Evolutionary conservation across 1,140 invertebrate species (phyloP).

Genomic region (Zaprionus ghesquierei): DNA sequence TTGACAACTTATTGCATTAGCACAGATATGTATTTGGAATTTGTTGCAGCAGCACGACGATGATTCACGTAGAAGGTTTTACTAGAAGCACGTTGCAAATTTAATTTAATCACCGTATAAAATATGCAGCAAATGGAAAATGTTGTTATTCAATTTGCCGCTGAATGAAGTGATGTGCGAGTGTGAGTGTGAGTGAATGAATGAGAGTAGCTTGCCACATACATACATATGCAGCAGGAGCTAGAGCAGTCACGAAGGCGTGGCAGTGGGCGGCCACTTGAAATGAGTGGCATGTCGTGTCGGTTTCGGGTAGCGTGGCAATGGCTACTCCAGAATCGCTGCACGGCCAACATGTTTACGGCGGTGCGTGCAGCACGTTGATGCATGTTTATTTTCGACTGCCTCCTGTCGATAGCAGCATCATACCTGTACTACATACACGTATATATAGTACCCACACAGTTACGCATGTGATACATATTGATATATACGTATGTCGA

Average conservation of each 20-base stretch:
- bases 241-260: not conserved
- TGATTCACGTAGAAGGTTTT: conserved; percentile 12
- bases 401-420: conserved; percentile 43
- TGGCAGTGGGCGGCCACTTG: conserved; percentile 38
- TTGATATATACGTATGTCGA: not conserved
- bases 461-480: not conserved
- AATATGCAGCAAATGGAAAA: conserved; percentile 69
- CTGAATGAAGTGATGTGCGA: conserved; percentile 64
- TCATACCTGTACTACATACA: conserved; percentile 17
- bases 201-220: not conserved
- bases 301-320: conserved; percentile 51
- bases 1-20: conserved; percentile 46
- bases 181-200: conserved; percentile 4
- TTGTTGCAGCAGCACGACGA: conserved; percentile 11
- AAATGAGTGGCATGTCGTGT: conserved; percentile 67
- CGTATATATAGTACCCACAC: not conserved
- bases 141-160: conserved; percentile 73
- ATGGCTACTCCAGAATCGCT: conserved; percentile 42
- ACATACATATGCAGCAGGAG: not conserved
- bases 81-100: conserved; percentile 46
- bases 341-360: conserved; percentile 63
- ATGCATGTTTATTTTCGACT: conserved; percentile 66
- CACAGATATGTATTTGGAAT: conserved; percentile 11
- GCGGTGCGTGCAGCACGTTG: conserved; percentile 62
- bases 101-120: conserved; percentile 70